Evolutionary conservation across 30 jellyfish, hydroid and myxozoan species (phyloP).

Genomic region (Turritopsis rubra): DNA sequence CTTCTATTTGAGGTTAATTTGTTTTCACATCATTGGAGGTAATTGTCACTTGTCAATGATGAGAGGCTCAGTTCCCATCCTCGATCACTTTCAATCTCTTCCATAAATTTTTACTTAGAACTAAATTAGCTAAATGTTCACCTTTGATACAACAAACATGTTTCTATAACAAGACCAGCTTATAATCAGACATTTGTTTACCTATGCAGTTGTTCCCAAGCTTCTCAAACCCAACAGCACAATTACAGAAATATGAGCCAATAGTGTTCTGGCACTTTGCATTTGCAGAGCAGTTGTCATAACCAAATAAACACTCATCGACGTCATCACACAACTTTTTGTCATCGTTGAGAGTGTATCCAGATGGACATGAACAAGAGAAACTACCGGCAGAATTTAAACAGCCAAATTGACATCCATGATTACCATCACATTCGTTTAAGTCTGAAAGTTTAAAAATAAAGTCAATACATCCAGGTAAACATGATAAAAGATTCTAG

Average conservation of each 20-base stretch:
- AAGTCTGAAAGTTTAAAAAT: neutral
- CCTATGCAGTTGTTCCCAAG: neutral
- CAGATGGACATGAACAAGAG: slow-evolving; percentile 14
- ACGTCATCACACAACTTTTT: slow-evolving; percentile 8
- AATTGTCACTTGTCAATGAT: no score
- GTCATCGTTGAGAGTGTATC: slow-evolving; percentile 9
- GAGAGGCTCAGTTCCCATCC: no score
- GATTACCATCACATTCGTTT: neutral
- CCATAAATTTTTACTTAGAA: no score
- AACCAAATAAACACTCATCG: slow-evolving; percentile 5
- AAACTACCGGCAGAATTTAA: slow-evolving; percentile 10
- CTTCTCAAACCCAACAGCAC: neutral
- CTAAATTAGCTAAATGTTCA: no score
- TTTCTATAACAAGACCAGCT: no score
- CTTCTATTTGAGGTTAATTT: no score
- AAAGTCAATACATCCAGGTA: no score
- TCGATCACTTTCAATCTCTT: no score
- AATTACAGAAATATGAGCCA: slow-evolving; percentile 13
- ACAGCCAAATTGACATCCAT: slow-evolving; percentile 1
- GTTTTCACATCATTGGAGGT: no score
- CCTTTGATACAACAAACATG: no score
- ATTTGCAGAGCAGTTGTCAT: neutral
- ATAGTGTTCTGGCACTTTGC: slow-evolving; percentile 10
- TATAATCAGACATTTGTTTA: neutral
- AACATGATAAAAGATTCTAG: no score